Percentiles rank a stretch among this genome's conserved stretches.
phyloP scores from a whole-genome alignment of 1,140 invertebrate genomes.

The Ostrea denselamellosa region DNA sequence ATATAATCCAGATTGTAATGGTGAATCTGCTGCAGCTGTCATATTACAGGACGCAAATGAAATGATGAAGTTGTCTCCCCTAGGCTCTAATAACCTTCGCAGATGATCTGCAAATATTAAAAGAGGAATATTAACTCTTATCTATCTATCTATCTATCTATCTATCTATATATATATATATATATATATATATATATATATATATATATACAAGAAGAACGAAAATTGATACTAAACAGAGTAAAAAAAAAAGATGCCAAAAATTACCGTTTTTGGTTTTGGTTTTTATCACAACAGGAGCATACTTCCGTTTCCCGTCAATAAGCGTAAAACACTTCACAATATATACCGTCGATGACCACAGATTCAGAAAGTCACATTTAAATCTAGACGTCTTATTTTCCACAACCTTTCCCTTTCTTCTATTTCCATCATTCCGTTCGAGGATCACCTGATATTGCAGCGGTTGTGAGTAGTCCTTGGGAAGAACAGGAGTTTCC shows the following conservation, averaged over 20 bases:
- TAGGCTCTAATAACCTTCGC: not conserved
- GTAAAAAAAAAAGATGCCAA: not conserved
- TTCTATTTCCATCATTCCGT: not conserved
- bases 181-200: too few relatives aligned
- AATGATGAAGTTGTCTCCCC: constrained; percentile 5
- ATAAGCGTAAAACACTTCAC: constrained; percentile 5
- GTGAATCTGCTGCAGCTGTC: not conserved
- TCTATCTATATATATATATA: too few relatives aligned
- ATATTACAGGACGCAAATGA: not conserved
- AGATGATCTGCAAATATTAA: not conserved
- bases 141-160: too few relatives aligned
- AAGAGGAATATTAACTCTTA: not conserved
- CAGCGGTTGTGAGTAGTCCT: not conserved
- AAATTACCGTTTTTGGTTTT: constrained; percentile 19
- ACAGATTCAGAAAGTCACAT: not conserved
- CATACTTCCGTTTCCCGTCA: constrained; percentile 16
- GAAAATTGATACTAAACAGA: not conserved
- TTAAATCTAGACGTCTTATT: not conserved
- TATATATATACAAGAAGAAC: too few relatives aligned
- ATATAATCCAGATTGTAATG: not conserved
- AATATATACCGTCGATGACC: not conserved
- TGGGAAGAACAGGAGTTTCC: not conserved
- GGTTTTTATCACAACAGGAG: not conserved
- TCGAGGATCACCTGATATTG: not conserved
- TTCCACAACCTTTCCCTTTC: not conserved